Percentiles rank a stretch among this genome's conserved stretches.
These are phyloP conservation scores for Meganola albula DNA, from an alignment of 2,888 invertebrate species.

Conservation along the genomic window DNA sequence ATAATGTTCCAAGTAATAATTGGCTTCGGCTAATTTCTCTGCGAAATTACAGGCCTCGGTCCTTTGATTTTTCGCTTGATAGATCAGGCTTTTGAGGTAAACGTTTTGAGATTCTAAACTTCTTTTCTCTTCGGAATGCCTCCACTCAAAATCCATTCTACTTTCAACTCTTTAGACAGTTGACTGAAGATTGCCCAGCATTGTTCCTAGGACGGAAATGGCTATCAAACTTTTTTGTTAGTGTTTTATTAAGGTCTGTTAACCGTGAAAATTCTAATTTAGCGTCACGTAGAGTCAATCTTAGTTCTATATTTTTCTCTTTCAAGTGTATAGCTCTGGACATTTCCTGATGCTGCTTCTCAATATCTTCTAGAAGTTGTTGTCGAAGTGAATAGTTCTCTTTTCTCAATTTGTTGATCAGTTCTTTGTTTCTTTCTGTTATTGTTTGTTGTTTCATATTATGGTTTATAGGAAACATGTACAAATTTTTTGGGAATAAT, in stretches of 20 bases:
- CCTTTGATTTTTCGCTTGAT: constrained; percentile 39
- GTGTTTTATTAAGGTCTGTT: constrained; percentile 24
- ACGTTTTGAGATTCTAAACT: constrained; percentile 45
- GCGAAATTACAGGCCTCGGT: constrained; percentile 49
- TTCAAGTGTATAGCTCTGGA: constrained; percentile 58
- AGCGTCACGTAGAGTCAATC: constrained; percentile 34
- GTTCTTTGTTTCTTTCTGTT: constrained; percentile 10
- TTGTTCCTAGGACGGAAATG: too few relatives aligned
- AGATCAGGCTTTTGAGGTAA: constrained; percentile 37
- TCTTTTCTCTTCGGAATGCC: too few relatives aligned
- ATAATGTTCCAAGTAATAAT: constrained; percentile 46
- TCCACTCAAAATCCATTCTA: too few relatives aligned
- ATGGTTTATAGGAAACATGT: too few relatives aligned
- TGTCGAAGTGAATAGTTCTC: constrained; percentile 42
- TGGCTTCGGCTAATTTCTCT: constrained; percentile 45
- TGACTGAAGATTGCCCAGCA: too few relatives aligned
- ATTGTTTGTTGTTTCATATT: constrained; percentile 36
- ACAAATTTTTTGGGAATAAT: too few relatives aligned
- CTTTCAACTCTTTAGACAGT: too few relatives aligned
- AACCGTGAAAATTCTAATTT: constrained; percentile 35
- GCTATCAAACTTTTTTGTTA: too few relatives aligned
- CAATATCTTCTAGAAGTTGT: constrained; percentile 40
- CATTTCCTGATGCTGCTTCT: constrained; percentile 67
- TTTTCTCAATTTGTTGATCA: background rate
- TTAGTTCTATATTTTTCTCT: constrained; percentile 42